Evolutionary conservation across 2,113 vertebrate species (phyloP).

Genomic region (Phycodurus eques): DNA sequence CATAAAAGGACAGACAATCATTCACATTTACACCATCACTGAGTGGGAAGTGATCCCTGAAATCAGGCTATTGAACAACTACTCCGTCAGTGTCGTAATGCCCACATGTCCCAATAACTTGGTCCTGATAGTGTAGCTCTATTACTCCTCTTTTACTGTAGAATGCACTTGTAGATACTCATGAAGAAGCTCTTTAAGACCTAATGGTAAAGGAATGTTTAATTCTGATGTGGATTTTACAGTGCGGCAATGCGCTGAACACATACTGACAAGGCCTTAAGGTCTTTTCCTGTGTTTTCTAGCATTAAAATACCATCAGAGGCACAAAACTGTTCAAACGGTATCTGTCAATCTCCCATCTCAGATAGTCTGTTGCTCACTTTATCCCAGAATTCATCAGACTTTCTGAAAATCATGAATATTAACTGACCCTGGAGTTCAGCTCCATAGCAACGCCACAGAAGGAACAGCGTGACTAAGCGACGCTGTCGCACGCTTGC

Average conservation of each 20-base stretch:
- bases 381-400: not conserved
- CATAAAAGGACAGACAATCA: not conserved
- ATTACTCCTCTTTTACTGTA: not conserved
- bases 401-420: conserved; percentile 23
- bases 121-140: not conserved
- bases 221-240: not conserved
- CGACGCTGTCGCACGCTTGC: conserved; percentile 9
- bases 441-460: conserved; percentile 36
- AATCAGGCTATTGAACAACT: not conserved
- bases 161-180: not conserved
- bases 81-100: no score
- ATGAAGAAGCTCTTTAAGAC: not conserved
- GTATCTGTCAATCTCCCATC: not conserved
- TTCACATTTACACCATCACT: not conserved
- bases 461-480: conserved; percentile 38
- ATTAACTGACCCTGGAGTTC: conserved; percentile 22
- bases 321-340: not conserved
- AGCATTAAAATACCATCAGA: not conserved
- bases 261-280: not conserved
- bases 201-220: not conserved
- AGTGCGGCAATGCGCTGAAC: not conserved
- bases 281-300: not conserved
- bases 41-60: no score
- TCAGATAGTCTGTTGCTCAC: not conserved
- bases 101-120: not conserved